phyloP scores from a whole-genome alignment of 2,113 vertebrate genomes.

The Sus scrofa region DNA sequence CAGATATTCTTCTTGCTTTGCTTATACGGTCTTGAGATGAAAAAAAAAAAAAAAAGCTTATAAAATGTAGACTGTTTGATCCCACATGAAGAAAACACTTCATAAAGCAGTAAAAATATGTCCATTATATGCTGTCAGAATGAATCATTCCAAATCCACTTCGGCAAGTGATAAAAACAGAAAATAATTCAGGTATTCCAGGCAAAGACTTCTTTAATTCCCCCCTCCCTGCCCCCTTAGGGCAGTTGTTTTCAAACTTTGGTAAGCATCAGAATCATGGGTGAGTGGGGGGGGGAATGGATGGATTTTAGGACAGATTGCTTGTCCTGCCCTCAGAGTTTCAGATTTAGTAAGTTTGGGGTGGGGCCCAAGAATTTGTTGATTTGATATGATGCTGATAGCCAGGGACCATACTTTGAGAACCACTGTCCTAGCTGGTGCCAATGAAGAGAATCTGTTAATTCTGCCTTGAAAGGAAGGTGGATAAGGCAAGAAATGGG shows the following conservation, averaged over 20 bases:
- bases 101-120: neutral
- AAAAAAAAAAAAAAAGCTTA: neutral
- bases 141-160: neutral
- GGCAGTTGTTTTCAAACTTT: neutral
- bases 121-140: neutral
- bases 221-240: neutral
- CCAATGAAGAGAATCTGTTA: neutral
- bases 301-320: neutral
- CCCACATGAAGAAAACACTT: neutral
- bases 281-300: too few species aligned
- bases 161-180: neutral
- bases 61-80: neutral
- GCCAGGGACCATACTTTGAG: neutral
- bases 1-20: neutral
- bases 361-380: neutral
- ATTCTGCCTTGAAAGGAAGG: neutral
- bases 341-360: neutral
- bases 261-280: neutral
- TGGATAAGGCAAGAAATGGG: neutral
- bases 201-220: neutral
- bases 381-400: neutral
- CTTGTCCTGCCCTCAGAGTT: neutral
- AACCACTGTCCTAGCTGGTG: rapidly evolving
- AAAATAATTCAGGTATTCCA: neutral
- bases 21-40: neutral